These are phyloP conservation scores for Ammodramus savannarum DNA, from an alignment of 2,113 vertebrate genomes.

Conservation along the genomic window DNA sequence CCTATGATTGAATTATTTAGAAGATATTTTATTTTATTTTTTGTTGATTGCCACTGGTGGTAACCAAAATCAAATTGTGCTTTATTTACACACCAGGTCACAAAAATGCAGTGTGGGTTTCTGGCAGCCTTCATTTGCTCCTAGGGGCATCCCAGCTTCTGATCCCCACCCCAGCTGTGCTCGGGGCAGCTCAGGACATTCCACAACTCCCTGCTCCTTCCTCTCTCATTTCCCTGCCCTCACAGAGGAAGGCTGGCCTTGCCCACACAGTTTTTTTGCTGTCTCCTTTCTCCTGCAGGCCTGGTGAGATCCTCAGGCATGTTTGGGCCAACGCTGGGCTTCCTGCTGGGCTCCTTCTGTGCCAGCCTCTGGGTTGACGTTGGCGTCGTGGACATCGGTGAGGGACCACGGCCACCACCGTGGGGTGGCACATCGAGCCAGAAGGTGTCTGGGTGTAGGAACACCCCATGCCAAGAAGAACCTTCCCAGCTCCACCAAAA, in stretches of 20 bases:
- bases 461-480: neutral
- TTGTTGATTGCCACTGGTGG: neutral
- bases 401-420: neutral
- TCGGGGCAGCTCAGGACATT: neutral
- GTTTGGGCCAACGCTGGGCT: conserved; percentile 84
- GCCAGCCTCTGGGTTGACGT: conserved; percentile 89
- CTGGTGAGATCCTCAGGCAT: conserved; percentile 79
- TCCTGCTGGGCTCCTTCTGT: conserved; percentile 81
- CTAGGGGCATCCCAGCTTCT: neutral
- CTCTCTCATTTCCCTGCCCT: too few relatives aligned
- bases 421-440: neutral
- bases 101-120: neutral
- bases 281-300: conserved; percentile 68
- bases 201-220: accelerated
- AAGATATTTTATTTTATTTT: neutral
- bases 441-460: too few relatives aligned
- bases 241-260: neutral
- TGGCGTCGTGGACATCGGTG: conserved; percentile 75
- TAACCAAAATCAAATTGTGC: neutral
- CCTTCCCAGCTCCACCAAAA: neutral
- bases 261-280: accelerated
- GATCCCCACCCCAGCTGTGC: accelerated
- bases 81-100: neutral
- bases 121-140: neutral
- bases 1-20: neutral